These are phyloP conservation scores for Coenonympha glycerion DNA, from an alignment of 2,888 invertebrate genomes.

Conservation along the genomic window DNA sequence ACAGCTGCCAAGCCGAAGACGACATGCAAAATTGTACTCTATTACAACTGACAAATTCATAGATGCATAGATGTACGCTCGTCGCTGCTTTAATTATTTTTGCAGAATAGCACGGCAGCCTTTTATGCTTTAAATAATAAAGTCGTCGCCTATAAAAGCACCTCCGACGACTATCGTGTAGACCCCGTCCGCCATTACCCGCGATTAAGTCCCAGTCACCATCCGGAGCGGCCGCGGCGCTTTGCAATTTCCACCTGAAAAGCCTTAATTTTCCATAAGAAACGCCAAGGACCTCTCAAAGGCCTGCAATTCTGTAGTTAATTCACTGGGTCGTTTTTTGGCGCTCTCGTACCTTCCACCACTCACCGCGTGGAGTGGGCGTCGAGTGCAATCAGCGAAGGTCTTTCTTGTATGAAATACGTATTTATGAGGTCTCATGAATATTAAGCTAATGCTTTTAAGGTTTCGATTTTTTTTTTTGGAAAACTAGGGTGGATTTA, in stretches of 20 bases:
- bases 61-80: too few species aligned
- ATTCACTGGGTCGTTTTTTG: constrained; percentile 34
- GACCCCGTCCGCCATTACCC: constrained; percentile 30
- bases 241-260: constrained; percentile 54
- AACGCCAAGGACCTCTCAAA: constrained; percentile 39
- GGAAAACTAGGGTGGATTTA: neutral
- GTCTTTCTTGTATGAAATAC: constrained; percentile 6
- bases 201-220: constrained; percentile 48
- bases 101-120: too few species aligned
- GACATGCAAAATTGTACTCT: too few species aligned
- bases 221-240: constrained; percentile 31
- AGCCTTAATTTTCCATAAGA: constrained; percentile 56
- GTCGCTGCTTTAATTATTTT: too few species aligned
- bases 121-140: too few species aligned
- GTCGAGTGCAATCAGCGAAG: constrained; percentile 9
- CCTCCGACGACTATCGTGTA: constrained; percentile 8
- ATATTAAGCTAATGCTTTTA: constrained; percentile 7
- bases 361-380: constrained; percentile 6
- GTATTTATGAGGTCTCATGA: constrained; percentile 8
- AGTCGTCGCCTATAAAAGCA: neutral
- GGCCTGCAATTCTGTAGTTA: constrained; percentile 38
- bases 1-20: too few species aligned
- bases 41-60: too few species aligned
- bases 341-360: constrained; percentile 14
- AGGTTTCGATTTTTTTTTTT: neutral